Base-by-base conservation (phyloP, 2,797 vertebrate genomes). In the Centroberyx gerrardi region DNA sequence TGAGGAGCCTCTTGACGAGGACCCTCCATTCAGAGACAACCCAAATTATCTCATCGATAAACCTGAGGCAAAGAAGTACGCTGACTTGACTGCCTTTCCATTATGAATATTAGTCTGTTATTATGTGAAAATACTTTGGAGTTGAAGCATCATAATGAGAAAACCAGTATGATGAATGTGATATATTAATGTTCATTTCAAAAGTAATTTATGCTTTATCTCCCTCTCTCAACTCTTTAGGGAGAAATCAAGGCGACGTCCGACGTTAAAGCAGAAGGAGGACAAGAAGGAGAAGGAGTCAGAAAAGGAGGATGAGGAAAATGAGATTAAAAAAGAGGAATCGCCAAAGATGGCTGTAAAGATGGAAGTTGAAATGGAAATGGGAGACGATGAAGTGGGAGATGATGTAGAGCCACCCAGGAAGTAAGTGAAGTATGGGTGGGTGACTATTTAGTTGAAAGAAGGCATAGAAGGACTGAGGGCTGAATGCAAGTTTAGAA, bases 1-100 rank as follows among this genome's bases (percentile, higher is more conserved):
- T 8, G 93, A 94, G 46, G 96, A 96, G 82, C 83, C 96, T 58
- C 90, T 94, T 78, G 93, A 94, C 58, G 93, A 96, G 78, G 95
- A 96, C 65, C 89, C 92, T 88, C 93, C 94, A 9, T 96, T 95
- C 87, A 95, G 94, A 91, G 96, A 96, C 62, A 95, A 96, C 75
- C 95, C 94, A 51, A 94, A 94, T 89, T 95, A 96, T 84, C 94
- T 95, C 80, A 95, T 94, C 68, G 95, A 94, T 86, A 95, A 95
- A 79, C 95, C 96, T 0, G 93, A 95, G 22, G 82, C 95, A 84
- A 96, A 96, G 87, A 96, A 88, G 96, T 95, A 95, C 0, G 66
- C 12, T 68, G 49, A 42, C 0, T n/a, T 52, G 28, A 1, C 3
- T 74, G 52, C 29, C 38, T 44, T 38, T 68, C 3, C 10, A 10